Conservation (phyloP, 2,797 vertebrate genomes). For the Xenopus petersii region DNA sequence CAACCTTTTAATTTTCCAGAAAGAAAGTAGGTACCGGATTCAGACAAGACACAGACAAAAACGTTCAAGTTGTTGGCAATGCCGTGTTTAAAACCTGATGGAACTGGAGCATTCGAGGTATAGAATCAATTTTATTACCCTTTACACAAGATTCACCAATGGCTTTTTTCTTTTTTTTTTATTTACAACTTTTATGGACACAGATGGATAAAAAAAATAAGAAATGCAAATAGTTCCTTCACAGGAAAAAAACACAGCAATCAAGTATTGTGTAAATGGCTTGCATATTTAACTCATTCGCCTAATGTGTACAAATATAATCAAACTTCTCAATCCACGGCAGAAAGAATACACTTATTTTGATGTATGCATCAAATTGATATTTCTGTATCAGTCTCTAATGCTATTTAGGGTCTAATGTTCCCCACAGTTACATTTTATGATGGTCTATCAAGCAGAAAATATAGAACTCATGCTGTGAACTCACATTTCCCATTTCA, state of each 20-base stretch:
- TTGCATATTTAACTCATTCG: conserved; percentile 39
- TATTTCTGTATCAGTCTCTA: conserved; percentile 40
- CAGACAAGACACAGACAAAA: too few relatives aligned
- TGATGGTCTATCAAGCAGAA: conserved; percentile 57
- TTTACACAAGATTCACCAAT: too few relatives aligned
- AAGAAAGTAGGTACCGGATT: too few relatives aligned
- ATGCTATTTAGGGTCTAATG: conserved; percentile 46
- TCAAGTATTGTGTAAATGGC: conserved; percentile 13
- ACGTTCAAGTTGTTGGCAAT: too few relatives aligned
- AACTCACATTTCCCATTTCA: conserved; percentile 63
- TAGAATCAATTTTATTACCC: too few relatives aligned
- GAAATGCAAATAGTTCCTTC: too few relatives aligned
- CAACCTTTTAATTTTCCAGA: too few relatives aligned
- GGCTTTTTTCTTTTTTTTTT: too few relatives aligned
- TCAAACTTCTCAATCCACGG: conserved; percentile 10
- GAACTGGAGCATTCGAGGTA: too few relatives aligned
- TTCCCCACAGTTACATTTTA: conserved; percentile 47
- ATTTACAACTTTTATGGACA: too few relatives aligned
- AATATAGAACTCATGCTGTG: conserved; percentile 61
- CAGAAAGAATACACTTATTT: conserved; percentile 39
- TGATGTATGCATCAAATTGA: conserved; percentile 40
- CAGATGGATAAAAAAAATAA: too few relatives aligned
- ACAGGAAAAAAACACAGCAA: not conserved
- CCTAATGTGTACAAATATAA: conserved; percentile 23
- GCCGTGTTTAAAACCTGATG: too few relatives aligned